phyloP scores from a whole-genome alignment of 2,888 invertebrate genomes.

The Scaptomyza cyrtandrae region DNA sequence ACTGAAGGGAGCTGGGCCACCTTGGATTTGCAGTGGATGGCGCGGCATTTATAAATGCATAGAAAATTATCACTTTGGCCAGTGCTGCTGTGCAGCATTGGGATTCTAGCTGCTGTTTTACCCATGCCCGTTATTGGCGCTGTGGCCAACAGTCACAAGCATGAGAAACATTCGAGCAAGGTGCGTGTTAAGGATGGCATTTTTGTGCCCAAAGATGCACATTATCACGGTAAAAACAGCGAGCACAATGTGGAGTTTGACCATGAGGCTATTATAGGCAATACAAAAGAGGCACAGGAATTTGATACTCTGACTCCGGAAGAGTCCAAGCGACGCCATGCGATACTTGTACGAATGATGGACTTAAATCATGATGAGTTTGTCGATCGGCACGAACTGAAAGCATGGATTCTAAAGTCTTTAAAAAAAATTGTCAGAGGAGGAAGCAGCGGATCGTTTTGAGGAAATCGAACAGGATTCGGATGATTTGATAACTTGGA shows the following conservation, averaged over 20 bases:
- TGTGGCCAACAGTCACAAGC: conserved; percentile 81
- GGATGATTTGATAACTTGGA: no score
- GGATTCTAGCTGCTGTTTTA: conserved; percentile 67
- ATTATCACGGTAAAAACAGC: conserved; percentile 89
- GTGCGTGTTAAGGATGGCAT: conserved; percentile 94
- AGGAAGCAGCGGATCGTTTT: no score
- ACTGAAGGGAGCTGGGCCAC: no score
- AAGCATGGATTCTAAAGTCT: no score
- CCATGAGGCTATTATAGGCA: conserved; percentile 97
- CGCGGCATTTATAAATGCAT: conserved; percentile 29
- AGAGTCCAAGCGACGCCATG: no score
- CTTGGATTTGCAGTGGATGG: no score
- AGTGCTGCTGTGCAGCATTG: conserved; percentile 58
- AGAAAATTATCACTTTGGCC: conserved; percentile 52
- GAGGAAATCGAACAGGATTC: no score
- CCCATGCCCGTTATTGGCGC: conserved; percentile 81
- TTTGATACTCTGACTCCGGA: no score
- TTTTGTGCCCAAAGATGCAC: conserved; percentile 89
- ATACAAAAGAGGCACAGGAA: conserved; percentile 94
- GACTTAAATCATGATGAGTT: no score
- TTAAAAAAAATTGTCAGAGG: no score
- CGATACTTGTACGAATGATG: no score
- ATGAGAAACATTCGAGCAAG: conserved; percentile 82
- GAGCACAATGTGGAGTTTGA: conserved; percentile 95
- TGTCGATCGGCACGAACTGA: no score